These are phyloP conservation scores for Anastatus disparis DNA, from an alignment of 1,140 invertebrate genomes.

Conservation along the genomic window DNA sequence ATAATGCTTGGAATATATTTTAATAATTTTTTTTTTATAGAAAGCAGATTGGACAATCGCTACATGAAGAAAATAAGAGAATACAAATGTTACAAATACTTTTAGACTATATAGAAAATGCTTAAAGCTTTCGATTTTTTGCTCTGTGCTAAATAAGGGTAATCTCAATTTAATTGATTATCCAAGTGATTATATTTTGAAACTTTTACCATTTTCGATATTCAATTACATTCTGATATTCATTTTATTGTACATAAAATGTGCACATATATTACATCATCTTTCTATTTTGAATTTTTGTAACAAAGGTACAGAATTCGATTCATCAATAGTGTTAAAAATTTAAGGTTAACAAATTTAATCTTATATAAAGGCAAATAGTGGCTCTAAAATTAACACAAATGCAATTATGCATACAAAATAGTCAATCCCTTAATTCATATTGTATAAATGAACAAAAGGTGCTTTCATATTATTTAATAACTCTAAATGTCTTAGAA, in stretches of 20 bases:
- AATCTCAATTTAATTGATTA: not conserved
- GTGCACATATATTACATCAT: not conserved
- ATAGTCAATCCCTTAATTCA: slow-evolving; percentile 26
- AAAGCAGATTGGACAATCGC: slow-evolving; percentile 33
- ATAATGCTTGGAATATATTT: not conserved
- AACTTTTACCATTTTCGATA: slow-evolving; percentile 16
- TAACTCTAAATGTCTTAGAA: not conserved
- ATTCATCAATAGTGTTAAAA: not conserved
- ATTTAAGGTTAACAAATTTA: not conserved
- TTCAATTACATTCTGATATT: not conserved
- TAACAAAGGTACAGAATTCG: not conserved
- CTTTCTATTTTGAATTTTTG: slow-evolving; percentile 19
- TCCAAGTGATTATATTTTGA: not conserved
- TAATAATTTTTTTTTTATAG: slow-evolving; percentile 6
- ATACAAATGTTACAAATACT: slow-evolving; percentile 18
- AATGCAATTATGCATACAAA: not conserved
- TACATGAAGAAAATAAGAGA: not conserved
- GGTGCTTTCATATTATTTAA: slow-evolving; percentile 2
- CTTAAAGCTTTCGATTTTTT: slow-evolving; percentile 40
- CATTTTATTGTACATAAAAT: slow-evolving; percentile 28
- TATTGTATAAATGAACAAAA: slow-evolving; percentile 1
- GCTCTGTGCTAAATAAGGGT: slow-evolving; percentile 36
- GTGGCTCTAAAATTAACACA: not conserved
- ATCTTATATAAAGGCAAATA: not conserved
- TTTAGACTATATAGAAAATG: slow-evolving; percentile 34